Base-by-base conservation (phyloP, 2,888 invertebrate genomes). In the Anaspis maculata region DNA sequence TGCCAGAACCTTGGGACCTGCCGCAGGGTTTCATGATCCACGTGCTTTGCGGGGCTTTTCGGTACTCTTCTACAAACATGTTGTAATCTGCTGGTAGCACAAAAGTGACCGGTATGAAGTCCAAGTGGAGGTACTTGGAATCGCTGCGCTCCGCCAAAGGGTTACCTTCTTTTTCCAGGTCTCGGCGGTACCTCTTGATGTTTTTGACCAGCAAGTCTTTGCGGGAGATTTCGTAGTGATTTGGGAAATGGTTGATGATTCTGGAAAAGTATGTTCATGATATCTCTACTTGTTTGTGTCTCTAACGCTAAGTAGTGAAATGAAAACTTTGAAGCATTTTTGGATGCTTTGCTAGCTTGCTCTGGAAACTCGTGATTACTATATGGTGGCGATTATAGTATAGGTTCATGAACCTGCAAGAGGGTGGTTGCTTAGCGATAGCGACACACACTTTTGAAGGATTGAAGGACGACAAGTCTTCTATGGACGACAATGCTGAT, bases 21-120 rank as follows among this genome's bases (percentile, higher is more conserved):
- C 92, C 92, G 61, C 92, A 91, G 0, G 95, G 95, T 62, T 96
- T 95, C 83, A 95, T 90, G 44, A 96, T 96, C 95, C 95, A 96
- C 1, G 94, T 95, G 50, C 88, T 88, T 58, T 87, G 86, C 0
- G 94, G 92, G 45, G 84, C 86, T 67, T 91, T 92, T 32, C 92
- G 74, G 61, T 94, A 96, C 59, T 95, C 94, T 59, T 95, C 92
- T 1, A 94, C 94, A 64, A 96, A 95, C 78, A 94, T 83, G 62
- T 94, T 95, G 63, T 96, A 96, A 66, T 96, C 95, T 56, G 90
- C 87, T 2, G 95, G 95, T 30, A 96, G 69, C 21, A 95, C 87
- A 62, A 89, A 96, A 0, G 95, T 95, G 12, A 88, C 77, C 0
- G 95, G 95, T 44, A 96, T 85, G 52, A 95, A 91, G 67, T 95